Evolutionary conservation across 2,888 invertebrate species (phyloP), one percentile per base, ranked within the genome.

Genomic region (Drosophila mercatorum): DNA sequence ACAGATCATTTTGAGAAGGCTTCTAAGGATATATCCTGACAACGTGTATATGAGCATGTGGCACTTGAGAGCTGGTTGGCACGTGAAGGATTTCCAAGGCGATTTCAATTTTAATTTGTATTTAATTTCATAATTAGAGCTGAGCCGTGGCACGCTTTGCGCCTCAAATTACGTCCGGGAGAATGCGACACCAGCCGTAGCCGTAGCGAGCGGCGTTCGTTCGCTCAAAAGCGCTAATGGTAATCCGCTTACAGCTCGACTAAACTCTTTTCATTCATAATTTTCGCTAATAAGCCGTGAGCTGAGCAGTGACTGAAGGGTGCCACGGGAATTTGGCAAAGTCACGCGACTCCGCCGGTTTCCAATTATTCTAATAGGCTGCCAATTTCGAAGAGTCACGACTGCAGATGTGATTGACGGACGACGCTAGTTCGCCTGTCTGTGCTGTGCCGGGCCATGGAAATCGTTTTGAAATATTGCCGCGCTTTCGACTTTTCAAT

Each of bases 91-190:
- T 88, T 75, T 57, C 69, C 67, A 51, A 70, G 62, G 67, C 28
- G 66, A 72, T 71, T 81, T 59, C 44, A 38, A 74, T 87, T 84
- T 83, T 78, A 86, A 86, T 87, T 78, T 71, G 70, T 66, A 67
- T 84, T 83, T 86, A 89, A 86, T 86, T 86, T 89, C 80, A 87
- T 86, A 86, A 86, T 86, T 86, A 87, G 74, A 68, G 71, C 62
- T 85, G 77, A 77, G 71, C 79, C 63, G 57, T 63, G 89, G 67
- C 88, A 81, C 87, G 79, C 57, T 75, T 58, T 64, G 43, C 55
- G 56, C 36, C 60, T 84, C 78, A 49, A 67, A 83, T 88, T 86
- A 75, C 86, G 49, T 6, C 11, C 31, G 51, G 34, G 14, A 67
- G 65, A 78, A 83, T 70, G 70, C 59, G 83, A 77, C 88, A 78